Evolutionary conservation across 2,797 vertebrate species (phyloP).

Genomic region (Limnodromus scolopaceus): DNA sequence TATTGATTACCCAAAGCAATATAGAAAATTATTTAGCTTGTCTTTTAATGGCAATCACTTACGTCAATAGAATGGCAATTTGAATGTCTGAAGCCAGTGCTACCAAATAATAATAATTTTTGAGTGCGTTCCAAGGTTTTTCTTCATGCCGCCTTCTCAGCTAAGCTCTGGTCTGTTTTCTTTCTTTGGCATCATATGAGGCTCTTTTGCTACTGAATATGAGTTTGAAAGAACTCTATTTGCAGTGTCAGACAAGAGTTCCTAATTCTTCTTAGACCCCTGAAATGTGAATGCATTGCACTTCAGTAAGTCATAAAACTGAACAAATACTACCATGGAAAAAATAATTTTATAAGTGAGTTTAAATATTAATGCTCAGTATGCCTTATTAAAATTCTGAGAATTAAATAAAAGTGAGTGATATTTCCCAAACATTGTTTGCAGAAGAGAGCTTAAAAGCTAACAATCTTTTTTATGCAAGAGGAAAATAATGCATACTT

Average conservation of each 20-base stretch:
- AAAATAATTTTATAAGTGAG: conserved; percentile 51
- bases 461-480: conserved; percentile 2
- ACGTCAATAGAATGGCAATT: not conserved
- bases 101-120: not conserved
- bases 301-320: conserved; percentile 55
- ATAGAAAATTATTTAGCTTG: not conserved
- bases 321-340: conserved; percentile 51
- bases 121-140: not conserved
- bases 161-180: not conserved
- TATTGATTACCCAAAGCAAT: not conserved
- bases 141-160: not conserved
- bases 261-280: conserved; percentile 23
- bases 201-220: not conserved
- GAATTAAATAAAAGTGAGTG: conserved; percentile 68
- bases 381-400: conserved; percentile 54
- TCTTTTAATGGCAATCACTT: not conserved
- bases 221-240: conserved; percentile 19
- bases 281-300: conserved; percentile 27
- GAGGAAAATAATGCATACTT: conserved; percentile 3
- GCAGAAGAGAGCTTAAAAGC: conserved; percentile 35
- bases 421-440: conserved; percentile 58
- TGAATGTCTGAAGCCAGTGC: not conserved
- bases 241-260: not conserved
- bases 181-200: not conserved
- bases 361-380: conserved; percentile 69